These are phyloP conservation scores for Choristoneura fumiferana DNA, from an alignment of 1,140 invertebrate genomes.

Conservation along the genomic window DNA sequence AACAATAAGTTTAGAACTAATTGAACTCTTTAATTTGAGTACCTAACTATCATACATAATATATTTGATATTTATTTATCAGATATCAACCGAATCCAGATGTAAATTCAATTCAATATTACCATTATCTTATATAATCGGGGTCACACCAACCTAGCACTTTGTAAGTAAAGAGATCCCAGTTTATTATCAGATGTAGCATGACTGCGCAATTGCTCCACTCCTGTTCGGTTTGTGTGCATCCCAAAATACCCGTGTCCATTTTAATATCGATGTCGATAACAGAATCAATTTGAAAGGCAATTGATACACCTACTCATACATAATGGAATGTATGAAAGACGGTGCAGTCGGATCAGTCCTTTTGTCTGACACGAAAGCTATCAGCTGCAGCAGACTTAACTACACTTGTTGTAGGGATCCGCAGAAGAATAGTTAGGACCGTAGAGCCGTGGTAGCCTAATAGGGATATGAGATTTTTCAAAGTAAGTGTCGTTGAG, in stretches of 20 bases:
- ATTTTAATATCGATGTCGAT: slow-evolving; percentile 5
- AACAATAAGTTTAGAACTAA: too few relatives aligned
- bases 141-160: not conserved
- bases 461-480: too few relatives aligned
- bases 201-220: too few relatives aligned
- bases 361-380: slow-evolving; percentile 11
- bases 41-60: too few relatives aligned
- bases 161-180: too few relatives aligned
- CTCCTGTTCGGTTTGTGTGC: too few relatives aligned
- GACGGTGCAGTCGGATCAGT: not conserved
- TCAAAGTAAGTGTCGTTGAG: too few relatives aligned
- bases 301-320: slow-evolving; percentile 15
- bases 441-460: too few relatives aligned
- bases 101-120: not conserved
- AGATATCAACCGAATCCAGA: not conserved
- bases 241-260: not conserved
- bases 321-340: slow-evolving; percentile 2
- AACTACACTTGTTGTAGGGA: not conserved
- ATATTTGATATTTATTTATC: too few relatives aligned
- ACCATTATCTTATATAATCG: not conserved
- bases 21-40: too few relatives aligned
- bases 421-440: not conserved
- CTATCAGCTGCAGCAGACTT: slow-evolving; percentile 5
- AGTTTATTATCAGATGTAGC: too few relatives aligned
- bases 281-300: not conserved